Evolutionary conservation across 2,797 vertebrate genomes (phyloP).

Genomic region (Sebastiscus tertius): DNA sequence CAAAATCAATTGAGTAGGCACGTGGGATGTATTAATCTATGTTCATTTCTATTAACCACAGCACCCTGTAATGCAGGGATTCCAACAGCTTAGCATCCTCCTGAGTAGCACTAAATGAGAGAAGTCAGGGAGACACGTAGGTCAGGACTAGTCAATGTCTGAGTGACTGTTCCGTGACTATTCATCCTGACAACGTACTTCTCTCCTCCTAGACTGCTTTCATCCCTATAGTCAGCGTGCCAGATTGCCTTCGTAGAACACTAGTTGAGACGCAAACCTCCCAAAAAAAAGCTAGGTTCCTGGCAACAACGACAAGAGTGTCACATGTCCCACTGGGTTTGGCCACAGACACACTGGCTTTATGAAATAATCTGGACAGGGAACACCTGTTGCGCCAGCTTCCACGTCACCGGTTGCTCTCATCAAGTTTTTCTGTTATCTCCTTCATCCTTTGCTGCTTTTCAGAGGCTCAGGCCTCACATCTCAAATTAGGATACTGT

Average conservation of each 20-base stretch:
- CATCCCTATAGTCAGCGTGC: slow-evolving; percentile 7
- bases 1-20: slow-evolving; percentile 49
- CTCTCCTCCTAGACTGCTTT: slow-evolving; percentile 21
- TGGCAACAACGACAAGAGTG: slow-evolving; percentile 9
- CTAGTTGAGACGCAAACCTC: slow-evolving; percentile 1
- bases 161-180: slow-evolving; percentile 42
- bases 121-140: slow-evolving; percentile 52
- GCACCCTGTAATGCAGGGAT: slow-evolving; percentile 40
- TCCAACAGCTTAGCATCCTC: slow-evolving; percentile 49
- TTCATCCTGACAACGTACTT: slow-evolving; percentile 52
- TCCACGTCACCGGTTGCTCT: slow-evolving; percentile 13
- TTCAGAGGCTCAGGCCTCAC: slow-evolving; percentile 4
- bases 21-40: slow-evolving; percentile 52
- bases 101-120: slow-evolving; percentile 61
- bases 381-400: slow-evolving; percentile 38
- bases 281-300: not conserved
- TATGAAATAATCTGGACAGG: slow-evolving; percentile 35
- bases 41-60: slow-evolving; percentile 59
- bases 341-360: slow-evolving; percentile 10
- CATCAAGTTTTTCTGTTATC: slow-evolving; percentile 23
- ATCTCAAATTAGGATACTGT: slow-evolving; percentile 16
- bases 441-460: slow-evolving; percentile 23
- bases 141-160: slow-evolving; percentile 58
- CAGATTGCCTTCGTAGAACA: slow-evolving; percentile 29
- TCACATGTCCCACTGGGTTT: slow-evolving; percentile 29